Evolutionary conservation across 2,888 invertebrate species (phyloP).

Genomic region (Agrilus mali): DNA sequence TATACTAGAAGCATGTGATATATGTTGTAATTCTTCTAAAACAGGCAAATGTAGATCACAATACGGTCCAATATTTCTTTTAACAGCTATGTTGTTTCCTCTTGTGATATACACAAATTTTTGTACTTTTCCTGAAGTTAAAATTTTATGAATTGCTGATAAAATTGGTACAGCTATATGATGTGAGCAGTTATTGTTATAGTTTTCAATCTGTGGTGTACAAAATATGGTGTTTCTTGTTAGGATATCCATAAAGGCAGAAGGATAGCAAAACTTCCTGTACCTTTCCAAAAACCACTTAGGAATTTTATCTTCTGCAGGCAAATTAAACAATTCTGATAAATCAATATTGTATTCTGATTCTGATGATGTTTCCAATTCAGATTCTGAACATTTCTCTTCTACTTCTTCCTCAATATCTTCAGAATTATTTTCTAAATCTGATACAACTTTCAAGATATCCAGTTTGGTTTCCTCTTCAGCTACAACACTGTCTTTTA

Average conservation of each 20-base stretch:
- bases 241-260: constrained; percentile 55
- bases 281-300: constrained; percentile 55
- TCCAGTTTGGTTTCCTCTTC: constrained; percentile 5
- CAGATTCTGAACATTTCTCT: constrained; percentile 2
- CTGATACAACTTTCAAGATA: constrained; percentile 7
- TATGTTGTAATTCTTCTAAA: constrained; percentile 23
- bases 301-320: constrained; percentile 30
- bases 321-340: too few relatives aligned
- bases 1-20: constrained; percentile 10
- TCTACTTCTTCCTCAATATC: constrained; percentile 11
- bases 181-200: constrained; percentile 44
- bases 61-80: constrained; percentile 10
- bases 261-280: constrained; percentile 46
- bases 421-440: constrained; percentile 11
- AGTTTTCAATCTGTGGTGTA: constrained; percentile 61
- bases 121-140: constrained; percentile 16
- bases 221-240: constrained; percentile 52
- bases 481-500: constrained; percentile 8
- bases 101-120: constrained; percentile 25
- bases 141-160: constrained; percentile 40
- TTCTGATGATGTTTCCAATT: too few relatives aligned
- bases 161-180: constrained; percentile 48
- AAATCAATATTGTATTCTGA: too few relatives aligned
- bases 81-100: constrained; percentile 12
- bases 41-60: constrained; percentile 4